Conservation (phyloP, 2,113 vertebrate species). For the Anas platyrhynchos region DNA sequence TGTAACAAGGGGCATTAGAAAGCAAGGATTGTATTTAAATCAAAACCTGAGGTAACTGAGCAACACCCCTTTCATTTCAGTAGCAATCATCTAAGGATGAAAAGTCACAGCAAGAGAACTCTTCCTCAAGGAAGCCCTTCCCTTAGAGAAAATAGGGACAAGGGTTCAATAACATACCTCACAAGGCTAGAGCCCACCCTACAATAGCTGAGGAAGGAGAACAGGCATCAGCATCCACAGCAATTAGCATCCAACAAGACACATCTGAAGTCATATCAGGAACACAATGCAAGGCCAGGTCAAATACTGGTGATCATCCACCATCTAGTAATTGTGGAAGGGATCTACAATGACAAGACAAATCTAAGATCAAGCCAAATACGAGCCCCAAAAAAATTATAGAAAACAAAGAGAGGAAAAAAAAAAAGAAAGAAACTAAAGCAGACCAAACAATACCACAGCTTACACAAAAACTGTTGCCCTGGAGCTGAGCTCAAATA, state of each 20-base stretch:
- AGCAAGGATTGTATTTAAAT: neutral
- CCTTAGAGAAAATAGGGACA: accelerated
- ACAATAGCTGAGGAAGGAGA: accelerated
- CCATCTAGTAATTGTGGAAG: neutral
- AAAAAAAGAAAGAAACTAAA: accelerated
- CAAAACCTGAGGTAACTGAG: neutral
- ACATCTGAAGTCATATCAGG: accelerated
- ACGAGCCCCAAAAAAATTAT: accelerated
- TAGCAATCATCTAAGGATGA: accelerated
- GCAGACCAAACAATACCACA: accelerated
- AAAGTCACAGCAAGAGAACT: neutral
- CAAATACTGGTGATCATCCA: accelerated
- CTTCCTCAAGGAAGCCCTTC: neutral
- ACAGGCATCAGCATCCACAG: accelerated
- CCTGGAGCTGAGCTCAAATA: neutral
- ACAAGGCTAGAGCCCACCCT: accelerated
- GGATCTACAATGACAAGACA: accelerated
- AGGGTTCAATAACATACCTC: accelerated
- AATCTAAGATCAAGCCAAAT: accelerated
- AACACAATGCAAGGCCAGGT: accelerated
- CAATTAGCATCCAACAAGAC: too few relatives aligned
- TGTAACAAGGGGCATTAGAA: too few relatives aligned
- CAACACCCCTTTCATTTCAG: accelerated
- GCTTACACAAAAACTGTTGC: accelerated
- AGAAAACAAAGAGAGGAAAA: too few relatives aligned